These are phyloP conservation scores for Delphinapterus leucas DNA, from an alignment of 2,113 vertebrate species.

Conservation along the genomic window DNA sequence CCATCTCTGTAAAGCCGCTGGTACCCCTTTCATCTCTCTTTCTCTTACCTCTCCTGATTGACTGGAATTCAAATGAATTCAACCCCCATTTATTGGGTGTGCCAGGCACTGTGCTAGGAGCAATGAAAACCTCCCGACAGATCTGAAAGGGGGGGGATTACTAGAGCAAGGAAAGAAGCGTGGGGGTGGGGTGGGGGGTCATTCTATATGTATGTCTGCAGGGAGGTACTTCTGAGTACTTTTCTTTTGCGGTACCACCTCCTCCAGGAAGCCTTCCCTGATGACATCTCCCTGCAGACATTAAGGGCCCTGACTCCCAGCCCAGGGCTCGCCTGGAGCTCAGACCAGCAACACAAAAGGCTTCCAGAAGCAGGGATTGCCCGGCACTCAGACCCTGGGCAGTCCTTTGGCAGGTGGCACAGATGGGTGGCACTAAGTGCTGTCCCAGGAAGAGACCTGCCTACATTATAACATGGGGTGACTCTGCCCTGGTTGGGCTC, in stretches of 20 bases:
- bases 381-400: not conserved
- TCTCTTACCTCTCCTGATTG: not conserved
- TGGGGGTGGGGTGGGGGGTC: not conserved
- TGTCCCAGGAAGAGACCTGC: not conserved
- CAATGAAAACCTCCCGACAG: not conserved
- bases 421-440: not conserved
- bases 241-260: not conserved
- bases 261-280: not conserved
- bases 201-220: not conserved
- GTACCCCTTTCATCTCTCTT: not conserved
- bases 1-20: not conserved
- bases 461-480: not conserved
- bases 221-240: not conserved
- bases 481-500: not conserved
- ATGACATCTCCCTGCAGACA: not conserved
- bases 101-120: not conserved
- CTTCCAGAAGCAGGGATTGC: not conserved
- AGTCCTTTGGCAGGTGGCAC: not conserved
- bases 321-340: not conserved
- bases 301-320: not conserved
- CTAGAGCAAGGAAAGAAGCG: not conserved
- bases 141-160: not conserved
- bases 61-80: not conserved
- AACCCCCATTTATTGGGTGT: not conserved
- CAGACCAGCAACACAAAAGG: accelerated